Conservation (phyloP, 2,888 invertebrate species). For the Acronicta leporina region DNA sequence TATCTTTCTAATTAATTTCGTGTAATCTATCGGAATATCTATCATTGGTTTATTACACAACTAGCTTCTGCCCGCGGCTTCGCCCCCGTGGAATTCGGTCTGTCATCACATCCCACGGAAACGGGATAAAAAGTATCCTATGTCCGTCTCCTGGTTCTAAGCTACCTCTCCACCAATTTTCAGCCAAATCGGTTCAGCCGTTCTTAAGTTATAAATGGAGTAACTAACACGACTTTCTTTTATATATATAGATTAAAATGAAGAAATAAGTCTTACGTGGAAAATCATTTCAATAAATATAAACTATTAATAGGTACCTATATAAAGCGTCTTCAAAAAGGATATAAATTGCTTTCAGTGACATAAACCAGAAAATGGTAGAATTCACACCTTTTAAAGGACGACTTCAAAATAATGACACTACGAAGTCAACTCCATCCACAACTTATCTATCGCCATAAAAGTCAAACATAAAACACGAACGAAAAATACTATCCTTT, state of each 20-base stretch:
- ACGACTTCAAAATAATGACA: conserved; percentile 5
- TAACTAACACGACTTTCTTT: too few relatives aligned
- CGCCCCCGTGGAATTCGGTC: too few relatives aligned
- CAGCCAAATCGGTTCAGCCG: too few relatives aligned
- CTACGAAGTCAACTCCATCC: conserved; percentile 19
- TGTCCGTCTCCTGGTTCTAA: too few relatives aligned
- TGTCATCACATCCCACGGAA: too few relatives aligned
- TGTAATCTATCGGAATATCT: conserved; percentile 9
- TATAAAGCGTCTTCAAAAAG: neutral
- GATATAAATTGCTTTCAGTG: neutral
- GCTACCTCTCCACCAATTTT: too few relatives aligned
- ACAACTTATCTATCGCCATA: conserved; percentile 32
- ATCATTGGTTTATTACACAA: neutral
- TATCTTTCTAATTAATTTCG: conserved; percentile 10
- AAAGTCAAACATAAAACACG: conserved; percentile 32
- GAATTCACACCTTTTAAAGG: conserved; percentile 1
- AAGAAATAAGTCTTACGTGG: neutral
- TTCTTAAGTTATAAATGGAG: too few relatives aligned
- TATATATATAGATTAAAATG: too few relatives aligned
- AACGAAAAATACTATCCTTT: conserved; percentile 26
- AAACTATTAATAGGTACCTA: neutral
- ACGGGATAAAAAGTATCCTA: too few relatives aligned
- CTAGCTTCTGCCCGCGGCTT: too few relatives aligned
- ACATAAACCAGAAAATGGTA: conserved; percentile 1
- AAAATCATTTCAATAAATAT: neutral